Evolutionary conservation across 2,888 invertebrate species (phyloP).

Genomic region (Salpingus planirostris): DNA sequence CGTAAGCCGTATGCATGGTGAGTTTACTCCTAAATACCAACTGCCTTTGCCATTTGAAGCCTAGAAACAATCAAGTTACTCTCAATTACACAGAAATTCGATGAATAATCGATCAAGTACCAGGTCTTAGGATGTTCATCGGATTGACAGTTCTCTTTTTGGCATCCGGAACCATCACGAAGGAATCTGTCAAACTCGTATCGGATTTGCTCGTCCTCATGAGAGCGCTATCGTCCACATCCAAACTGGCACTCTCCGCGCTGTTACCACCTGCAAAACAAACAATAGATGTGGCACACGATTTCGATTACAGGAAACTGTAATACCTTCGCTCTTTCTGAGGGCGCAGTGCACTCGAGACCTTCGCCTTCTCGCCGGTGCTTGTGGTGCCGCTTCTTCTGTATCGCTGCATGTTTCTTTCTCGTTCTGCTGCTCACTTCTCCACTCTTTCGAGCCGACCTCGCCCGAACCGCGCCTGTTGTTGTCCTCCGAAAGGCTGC

Average conservation of each 20-base stretch:
- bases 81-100: background rate
- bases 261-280: conserved; percentile 46
- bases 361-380: conserved; percentile 52
- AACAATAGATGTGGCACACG: background rate
- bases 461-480: conserved; percentile 33
- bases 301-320: background rate
- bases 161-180: conserved; percentile 66
- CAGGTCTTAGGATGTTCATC: conserved; percentile 34
- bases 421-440: conserved; percentile 60
- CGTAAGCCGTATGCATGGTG: conserved; percentile 96
- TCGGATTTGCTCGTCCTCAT: conserved; percentile 83
- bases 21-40: conserved; percentile 88
- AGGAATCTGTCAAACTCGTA: conserved; percentile 83
- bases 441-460: conserved; percentile 58
- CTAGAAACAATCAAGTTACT: conserved; percentile 31
- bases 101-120: conserved; percentile 20
- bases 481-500: conserved; percentile 72
- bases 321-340: conserved; percentile 55
- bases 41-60: conserved; percentile 86
- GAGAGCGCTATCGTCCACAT: conserved; percentile 41
- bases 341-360: conserved; percentile 58
- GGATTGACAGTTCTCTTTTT: conserved; percentile 40
- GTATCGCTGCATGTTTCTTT: conserved; percentile 64
- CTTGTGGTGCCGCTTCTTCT: conserved; percentile 43
- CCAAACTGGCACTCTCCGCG: conserved; percentile 38